phyloP scores from a whole-genome alignment of 2,113 vertebrate species.

The Scalopus aquaticus region DNA sequence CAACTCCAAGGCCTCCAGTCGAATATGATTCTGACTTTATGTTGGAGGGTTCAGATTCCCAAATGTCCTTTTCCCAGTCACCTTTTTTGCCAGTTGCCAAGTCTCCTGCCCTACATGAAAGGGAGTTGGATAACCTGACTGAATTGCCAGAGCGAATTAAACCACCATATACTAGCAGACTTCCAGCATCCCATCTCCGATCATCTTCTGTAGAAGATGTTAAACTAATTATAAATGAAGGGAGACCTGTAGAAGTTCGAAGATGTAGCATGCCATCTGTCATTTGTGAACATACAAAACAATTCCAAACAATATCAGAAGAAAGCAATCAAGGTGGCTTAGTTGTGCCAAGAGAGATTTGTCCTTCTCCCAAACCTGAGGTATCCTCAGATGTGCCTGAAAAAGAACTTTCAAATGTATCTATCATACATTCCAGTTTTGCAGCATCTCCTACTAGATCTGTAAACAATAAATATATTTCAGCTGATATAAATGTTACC shows the following conservation, averaged over 20 bases:
- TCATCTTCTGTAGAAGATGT: constrained; percentile 93
- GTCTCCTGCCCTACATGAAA: constrained; percentile 92
- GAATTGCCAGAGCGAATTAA: constrained; percentile 88
- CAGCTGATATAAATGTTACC: constrained; percentile 71
- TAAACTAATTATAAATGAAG: constrained; percentile 87
- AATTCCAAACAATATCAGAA: constrained; percentile 81
- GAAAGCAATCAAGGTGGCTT: constrained; percentile 80
- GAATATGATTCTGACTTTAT: constrained; percentile 95
- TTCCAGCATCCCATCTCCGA: constrained; percentile 89
- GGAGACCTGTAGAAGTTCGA: constrained; percentile 86
- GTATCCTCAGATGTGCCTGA: constrained; percentile 75
- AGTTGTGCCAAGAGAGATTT: constrained; percentile 64
- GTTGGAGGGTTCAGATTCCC: constrained; percentile 93
- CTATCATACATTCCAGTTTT: constrained; percentile 79
- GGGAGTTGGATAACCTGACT: constrained; percentile 87
- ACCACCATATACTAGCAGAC: constrained; percentile 82
- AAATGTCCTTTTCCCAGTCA: constrained; percentile 94
- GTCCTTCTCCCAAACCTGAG: constrained; percentile 85
- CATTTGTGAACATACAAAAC: constrained; percentile 84
- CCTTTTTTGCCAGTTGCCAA: constrained; percentile 91
- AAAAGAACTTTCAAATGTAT: constrained; percentile 71
- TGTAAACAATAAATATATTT: constrained; percentile 81
- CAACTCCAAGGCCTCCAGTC: constrained; percentile 88
- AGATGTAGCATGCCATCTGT: constrained; percentile 84
- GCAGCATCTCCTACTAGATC: constrained; percentile 70